Evolutionary conservation across 2,888 invertebrate genomes (phyloP), one percentile per base, ranked within the genome.

Genomic region (Tenthredo notha): DNA sequence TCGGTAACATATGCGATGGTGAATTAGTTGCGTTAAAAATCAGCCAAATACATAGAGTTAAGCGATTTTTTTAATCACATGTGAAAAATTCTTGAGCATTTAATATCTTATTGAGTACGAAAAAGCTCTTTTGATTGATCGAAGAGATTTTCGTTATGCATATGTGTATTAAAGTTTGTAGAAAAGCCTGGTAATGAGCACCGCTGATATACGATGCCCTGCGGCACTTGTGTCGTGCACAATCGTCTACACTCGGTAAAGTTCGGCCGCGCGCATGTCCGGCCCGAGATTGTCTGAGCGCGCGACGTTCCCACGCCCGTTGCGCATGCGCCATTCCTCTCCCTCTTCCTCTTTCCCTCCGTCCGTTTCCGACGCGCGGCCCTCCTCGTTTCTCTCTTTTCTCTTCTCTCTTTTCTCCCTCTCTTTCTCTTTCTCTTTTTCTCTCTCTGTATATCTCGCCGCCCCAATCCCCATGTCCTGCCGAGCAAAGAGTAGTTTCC

Each of bases 281-380:
- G 87, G 83, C 87, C 86, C 86, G 88, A 88, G 89, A 89, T 87
- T 88, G 88, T 88, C 87, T 85, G 91, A 90, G 90, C 90, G 88
- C 88, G 89, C 90, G 90, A 91, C 92, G 92, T 92, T 92, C 92
- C 92, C 92, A 92, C 92, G 92, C 90, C 91, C 88, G 88, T 85
- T 87, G 91, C 92, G 91, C 92, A 91, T 91, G 92, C 92, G 91
- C 91, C 87, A 86, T n/a, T 61, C 80, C 86, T 87, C 83, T 54
- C 85, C 54, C 82, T 84, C 80, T 65, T 75, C 84, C 83, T 84
- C 85, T 43, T 84, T 33, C 84, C 82, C 77, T 80, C 86, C 84
- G 78, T 83, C n/a, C 87, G 83, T 87, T 80, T 29, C 47, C 70
- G 83, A 83, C 67, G 61, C 86, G 78, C 86, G 85, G 18, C 29